Evolutionary conservation across 2,797 vertebrate species (phyloP), one percentile per base, ranked within the genome.

Genomic region (Cynodonichthys magdalenae): DNA sequence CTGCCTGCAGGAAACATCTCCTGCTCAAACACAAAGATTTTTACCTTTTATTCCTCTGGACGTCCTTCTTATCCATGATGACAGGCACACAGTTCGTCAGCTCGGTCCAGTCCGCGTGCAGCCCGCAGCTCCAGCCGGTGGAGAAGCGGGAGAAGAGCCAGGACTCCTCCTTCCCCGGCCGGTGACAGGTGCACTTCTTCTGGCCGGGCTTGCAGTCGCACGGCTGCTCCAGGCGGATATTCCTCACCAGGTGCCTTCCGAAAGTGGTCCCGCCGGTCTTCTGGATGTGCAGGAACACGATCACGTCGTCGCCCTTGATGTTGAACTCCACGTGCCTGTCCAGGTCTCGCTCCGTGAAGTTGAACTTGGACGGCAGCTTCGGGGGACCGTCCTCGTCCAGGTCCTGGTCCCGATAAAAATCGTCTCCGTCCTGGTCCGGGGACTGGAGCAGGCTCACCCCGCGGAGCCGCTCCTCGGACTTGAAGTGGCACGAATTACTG

Each of bases 91-190:
- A 99, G 95, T 96, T 98, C 79, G 96, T 97, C 47, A 98, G 95
- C 88, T 99, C 97, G 63, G 97, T 98, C 97, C 97, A 98, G 94
- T 99, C 97, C 6, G 97, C 97, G 56, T 98, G 97, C 92, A 99
- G 92, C 55, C 97, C 97, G 92, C 97, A 39, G 36, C 36, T 39
- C 36, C 36, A 39, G 36, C 97, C 97, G 0, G 97, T 98, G 50
- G 96, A 98, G 92, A 99, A 99, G 71, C 97, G 93, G 17, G 97
- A 99, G 92, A 98, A 98, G 70, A 98, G 96, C 97, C 97, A 99
- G 53, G 96, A 97, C 90, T 98, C 97, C 77, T 96, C 95, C 81
- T 94, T 95, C 39, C 96, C 96, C 0, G 97, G 97, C 54, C 97
- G 95, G 90, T 96, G 95, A 66, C 97, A 99, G 50, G 94, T 94